Base-by-base conservation (phyloP, 2,888 invertebrate genomes). In the Trachelus troglodyta region DNA sequence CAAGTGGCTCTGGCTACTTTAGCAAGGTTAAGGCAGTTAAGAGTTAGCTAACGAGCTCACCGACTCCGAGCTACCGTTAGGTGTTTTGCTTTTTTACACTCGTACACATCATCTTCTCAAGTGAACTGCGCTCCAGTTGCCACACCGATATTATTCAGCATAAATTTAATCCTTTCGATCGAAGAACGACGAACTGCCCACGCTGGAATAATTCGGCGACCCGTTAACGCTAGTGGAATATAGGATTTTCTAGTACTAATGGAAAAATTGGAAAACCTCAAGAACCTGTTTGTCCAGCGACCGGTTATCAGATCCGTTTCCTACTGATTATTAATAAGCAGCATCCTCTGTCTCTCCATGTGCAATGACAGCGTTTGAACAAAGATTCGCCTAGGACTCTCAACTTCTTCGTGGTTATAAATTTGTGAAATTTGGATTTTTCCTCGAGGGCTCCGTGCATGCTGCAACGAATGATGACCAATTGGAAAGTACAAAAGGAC, bases 51-150 rank as follows among this genome's bases (percentile, higher is more conserved):
- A 84, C 83, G 81, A 84, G 82, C 80, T 79, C 81, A 82, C 77
- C 80, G 78, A 80, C 80, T 80, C 83, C 69, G 73, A 82, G 81
- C 83, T 86, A 87, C 88, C 87, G 88, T 88, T 88, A 88, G 80
- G 81, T 79, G 80, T 82, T 85, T 86, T 81, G 83, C 79, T 81
- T 84, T 85, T 86, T 83, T 83, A 75, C 77, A 37, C 12, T 34
- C 75, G 73, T 77, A 35, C 73, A 74, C 80, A 77, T 80, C 78
- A 75, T 80, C 74, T 71, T 33, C 30, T 56, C 74, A 76, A 35
- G 78, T n/a, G 73, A 77, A 73, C 23, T 37, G 73, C 69, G 71
- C 34, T 31, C 34, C 6, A 71, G 40, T 35, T 40, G 74, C 34
- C 69, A 76, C 40, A 80, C 75, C 69, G 33, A 71, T 35, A 77